These are phyloP conservation scores for Sternotherus odoratus DNA, from an alignment of 2,797 vertebrate genomes.

Conservation along the genomic window DNA sequence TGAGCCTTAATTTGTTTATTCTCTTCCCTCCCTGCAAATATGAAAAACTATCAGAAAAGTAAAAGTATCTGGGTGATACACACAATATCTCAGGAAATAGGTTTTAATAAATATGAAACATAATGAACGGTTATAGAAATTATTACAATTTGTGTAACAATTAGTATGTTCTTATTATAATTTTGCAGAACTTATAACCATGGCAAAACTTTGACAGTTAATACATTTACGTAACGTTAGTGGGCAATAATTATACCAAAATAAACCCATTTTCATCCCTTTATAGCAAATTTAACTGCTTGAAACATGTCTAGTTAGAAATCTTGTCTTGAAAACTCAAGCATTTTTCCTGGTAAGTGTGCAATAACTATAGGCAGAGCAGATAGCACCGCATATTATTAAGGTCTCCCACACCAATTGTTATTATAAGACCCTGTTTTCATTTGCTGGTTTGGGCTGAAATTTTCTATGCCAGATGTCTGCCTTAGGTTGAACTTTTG, in stretches of 20 bases:
- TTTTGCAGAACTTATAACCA: background rate
- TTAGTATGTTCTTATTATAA: background rate
- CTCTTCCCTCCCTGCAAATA: background rate
- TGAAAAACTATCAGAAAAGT: background rate
- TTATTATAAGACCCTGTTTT: background rate
- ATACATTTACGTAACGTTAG: too few relatives aligned
- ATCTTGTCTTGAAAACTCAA: background rate
- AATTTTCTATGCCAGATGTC: background rate
- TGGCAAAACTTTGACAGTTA: too few relatives aligned
- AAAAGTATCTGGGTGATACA: background rate
- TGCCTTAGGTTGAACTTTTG: too few relatives aligned
- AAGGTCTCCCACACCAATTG: background rate
- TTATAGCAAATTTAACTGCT: background rate
- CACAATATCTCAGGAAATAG: background rate
- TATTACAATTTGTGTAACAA: background rate
- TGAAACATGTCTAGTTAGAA: background rate
- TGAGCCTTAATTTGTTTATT: background rate
- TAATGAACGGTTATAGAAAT: background rate
- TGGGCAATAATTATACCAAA: too few relatives aligned
- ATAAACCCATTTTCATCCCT: background rate
- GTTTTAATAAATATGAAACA: background rate
- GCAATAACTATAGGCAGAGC: background rate
- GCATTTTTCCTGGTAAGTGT: background rate
- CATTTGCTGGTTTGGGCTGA: background rate
- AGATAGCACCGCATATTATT: background rate